These are phyloP conservation scores for Podarcis cretensis DNA, from an alignment of 2,113 vertebrate genomes.

Conservation along the genomic window DNA sequence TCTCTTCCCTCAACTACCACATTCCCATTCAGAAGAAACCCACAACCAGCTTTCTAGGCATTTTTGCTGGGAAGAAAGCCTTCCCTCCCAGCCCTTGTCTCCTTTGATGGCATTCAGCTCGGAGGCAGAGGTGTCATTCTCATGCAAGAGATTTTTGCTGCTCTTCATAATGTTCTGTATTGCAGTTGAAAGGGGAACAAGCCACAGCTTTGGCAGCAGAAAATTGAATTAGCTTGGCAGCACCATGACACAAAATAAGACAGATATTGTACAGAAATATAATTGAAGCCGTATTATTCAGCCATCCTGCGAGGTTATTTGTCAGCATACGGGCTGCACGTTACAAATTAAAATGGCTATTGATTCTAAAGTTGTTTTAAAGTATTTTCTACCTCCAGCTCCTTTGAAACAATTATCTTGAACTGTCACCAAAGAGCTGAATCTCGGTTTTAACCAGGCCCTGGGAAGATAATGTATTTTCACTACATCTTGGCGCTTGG, in stretches of 20 bases:
- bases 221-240: constrained; percentile 72
- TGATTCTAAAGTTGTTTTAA: constrained; percentile 66
- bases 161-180: constrained; percentile 63
- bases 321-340: constrained; percentile 51
- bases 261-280: constrained; percentile 70
- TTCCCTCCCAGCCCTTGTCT: constrained; percentile 6
- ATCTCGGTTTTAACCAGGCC: constrained; percentile 12
- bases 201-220: constrained; percentile 60
- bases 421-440: constrained; percentile 30
- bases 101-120: constrained; percentile 11
- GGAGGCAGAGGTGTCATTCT: constrained; percentile 48
- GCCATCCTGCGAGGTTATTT: constrained; percentile 49
- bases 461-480: constrained; percentile 12
- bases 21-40: constrained; percentile 34
- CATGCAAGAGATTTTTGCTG: constrained; percentile 55
- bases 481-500: constrained; percentile 6
- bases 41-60: constrained; percentile 5
- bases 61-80: not conserved
- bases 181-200: constrained; percentile 62
- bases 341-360: constrained; percentile 69
- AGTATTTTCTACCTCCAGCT: constrained; percentile 51
- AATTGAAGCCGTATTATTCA: constrained; percentile 68
- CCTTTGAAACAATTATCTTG: constrained; percentile 59
- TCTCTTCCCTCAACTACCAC: constrained; percentile 1
- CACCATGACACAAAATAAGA: constrained; percentile 65